Conservation (phyloP, 2,888 invertebrate genomes). For the Patella pellucida region DNA sequence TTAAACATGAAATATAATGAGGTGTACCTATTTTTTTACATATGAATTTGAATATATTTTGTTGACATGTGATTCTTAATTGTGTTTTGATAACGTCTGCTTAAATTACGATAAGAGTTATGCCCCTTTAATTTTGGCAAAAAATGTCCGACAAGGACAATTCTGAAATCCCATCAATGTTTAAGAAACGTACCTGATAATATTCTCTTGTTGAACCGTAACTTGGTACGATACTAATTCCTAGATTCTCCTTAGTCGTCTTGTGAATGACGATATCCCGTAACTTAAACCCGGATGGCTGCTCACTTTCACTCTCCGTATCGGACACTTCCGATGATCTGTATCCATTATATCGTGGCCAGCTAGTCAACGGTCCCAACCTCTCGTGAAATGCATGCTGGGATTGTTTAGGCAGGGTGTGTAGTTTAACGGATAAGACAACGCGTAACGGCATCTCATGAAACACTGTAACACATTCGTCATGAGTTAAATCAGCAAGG, state of each 20-base stretch:
- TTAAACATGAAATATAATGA: too few species aligned
- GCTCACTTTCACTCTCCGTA: not conserved
- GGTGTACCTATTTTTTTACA: too few species aligned
- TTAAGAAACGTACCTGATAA: conserved; percentile 61
- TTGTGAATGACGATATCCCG: conserved; percentile 49
- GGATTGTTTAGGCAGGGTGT: not conserved
- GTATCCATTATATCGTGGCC: not conserved
- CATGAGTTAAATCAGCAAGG: conserved; percentile 82
- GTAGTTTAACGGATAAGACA: conserved; percentile 48
- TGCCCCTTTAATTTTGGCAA: too few species aligned
- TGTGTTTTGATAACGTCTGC: too few species aligned
- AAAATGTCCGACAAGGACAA: too few species aligned
- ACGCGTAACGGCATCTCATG: conserved; percentile 79
- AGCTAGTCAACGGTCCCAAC: not conserved
- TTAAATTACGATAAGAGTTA: too few species aligned
- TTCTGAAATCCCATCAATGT: too few species aligned
- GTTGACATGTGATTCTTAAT: too few species aligned
- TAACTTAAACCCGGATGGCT: conserved; percentile 45
- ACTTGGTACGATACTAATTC: conserved; percentile 64
- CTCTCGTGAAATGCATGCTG: not conserved
- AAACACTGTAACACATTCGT: conserved; percentile 90
- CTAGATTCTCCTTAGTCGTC: conserved; percentile 53
- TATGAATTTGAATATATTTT: too few species aligned
- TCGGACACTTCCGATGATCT: not conserved
- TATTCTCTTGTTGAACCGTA: conserved; percentile 57